Base-by-base conservation (phyloP, 2,113 vertebrate species). In the Gasterosteus aculeatus region DNA sequence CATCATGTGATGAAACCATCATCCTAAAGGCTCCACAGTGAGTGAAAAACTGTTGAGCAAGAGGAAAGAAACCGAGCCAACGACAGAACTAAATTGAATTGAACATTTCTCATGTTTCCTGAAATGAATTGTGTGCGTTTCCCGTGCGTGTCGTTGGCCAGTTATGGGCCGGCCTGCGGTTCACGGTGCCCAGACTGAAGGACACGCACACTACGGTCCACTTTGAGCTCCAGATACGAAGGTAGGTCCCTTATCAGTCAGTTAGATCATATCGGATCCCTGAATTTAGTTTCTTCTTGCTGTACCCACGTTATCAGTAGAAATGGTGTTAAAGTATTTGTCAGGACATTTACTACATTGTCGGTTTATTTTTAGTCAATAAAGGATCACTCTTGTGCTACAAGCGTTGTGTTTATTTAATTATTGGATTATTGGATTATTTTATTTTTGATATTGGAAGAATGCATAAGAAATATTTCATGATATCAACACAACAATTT, bases 201-300 rank as follows among this genome's bases (percentile, higher is more conserved):
- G 94, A 96, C 71, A 89, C 90, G 0, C 91, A 93, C 68, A 87
- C 82, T 0, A 91, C 81, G 18, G 90, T 96, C 41, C 90, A 94
- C 70, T 96, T 96, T 91, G 94, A 96, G 78, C 93, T 96, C 54
- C 95, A 96, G 86, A 95, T 96, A 78, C 92, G 92, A 86, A 96
- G 96, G 96, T 96, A 92, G 15, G 86, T 67, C 31, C 29, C 33
- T n/a, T 64, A 39, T 18, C 15, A 59, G 29, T 10, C 22, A 54
- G 38, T 62, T 19, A 62, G 59, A 41, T 68, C 8, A 41, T 56
- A 15, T 26, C 49, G 1, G 26, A 7, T 56, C 31, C n/a, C 10
- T 29, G 26, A 56, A 64, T 44, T 42, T 59, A 35, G 26, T 31
- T 72, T 39, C 5, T 2, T 62, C 62, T 49, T 61, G 12, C 33